Percentiles rank a stretch among this genome's conserved stretches.
Evolutionary conservation across 2,888 invertebrate genomes (phyloP).

Genomic region (Antheraea yamamai): DNA sequence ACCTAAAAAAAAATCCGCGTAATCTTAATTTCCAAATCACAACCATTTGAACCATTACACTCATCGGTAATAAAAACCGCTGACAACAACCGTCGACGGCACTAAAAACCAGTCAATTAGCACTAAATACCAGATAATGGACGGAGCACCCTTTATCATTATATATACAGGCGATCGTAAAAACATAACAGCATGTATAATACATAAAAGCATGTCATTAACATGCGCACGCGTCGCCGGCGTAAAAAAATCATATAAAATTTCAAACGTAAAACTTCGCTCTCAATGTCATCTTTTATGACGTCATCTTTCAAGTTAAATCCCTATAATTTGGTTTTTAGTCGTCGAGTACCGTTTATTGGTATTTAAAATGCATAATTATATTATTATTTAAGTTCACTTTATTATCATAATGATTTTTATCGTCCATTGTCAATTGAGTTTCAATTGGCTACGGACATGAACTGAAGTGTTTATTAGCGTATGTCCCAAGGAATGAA

Average conservation of each 20-base stretch:
- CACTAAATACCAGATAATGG: conserved; percentile 66
- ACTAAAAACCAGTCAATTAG: conserved; percentile 64
- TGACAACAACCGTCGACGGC: conserved; percentile 20
- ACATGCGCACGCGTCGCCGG: conserved; percentile 69
- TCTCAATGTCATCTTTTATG: conserved; percentile 37
- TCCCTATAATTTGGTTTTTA: conserved; percentile 30
- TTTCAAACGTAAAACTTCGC: conserved; percentile 10
- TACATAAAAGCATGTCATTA: conserved; percentile 51
- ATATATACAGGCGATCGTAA: conserved; percentile 36
- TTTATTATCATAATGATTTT: conserved; percentile 45
- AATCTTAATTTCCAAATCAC: conserved; percentile 5
- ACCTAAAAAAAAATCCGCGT: background rate
- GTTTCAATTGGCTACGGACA: conserved; percentile 23
- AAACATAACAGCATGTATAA: conserved; percentile 49
- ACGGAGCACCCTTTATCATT: conserved; percentile 57
- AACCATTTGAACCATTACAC: conserved; percentile 24
- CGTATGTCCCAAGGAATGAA: background rate
- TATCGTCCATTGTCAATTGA: conserved; percentile 30
- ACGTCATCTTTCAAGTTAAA: conserved; percentile 38
- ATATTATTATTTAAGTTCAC: conserved; percentile 29
- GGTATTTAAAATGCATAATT: conserved; percentile 47
- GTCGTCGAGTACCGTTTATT: conserved; percentile 56
- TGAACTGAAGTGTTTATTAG: conserved; percentile 18
- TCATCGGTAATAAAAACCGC: conserved; percentile 5
- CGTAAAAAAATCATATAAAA: conserved; percentile 19